phyloP scores from a whole-genome alignment of 2,888 invertebrate genomes.

The Drosophila atroscutellata region DNA sequence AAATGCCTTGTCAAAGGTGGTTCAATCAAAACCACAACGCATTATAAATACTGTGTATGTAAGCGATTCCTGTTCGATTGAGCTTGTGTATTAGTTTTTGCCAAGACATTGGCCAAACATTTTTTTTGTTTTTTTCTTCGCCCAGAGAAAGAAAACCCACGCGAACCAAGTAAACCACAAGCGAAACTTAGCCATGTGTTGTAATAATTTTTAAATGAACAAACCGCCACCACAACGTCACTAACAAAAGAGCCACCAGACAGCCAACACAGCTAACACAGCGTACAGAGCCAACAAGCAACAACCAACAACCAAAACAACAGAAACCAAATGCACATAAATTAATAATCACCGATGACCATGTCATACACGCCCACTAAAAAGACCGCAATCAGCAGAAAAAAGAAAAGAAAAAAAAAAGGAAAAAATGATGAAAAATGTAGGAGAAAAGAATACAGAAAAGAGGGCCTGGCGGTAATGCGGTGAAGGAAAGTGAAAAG shows the following conservation, averaged over 20 bases:
- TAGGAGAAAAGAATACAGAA: slow-evolving; percentile 5
- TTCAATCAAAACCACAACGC: slow-evolving; percentile 8
- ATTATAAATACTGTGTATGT: slow-evolving; percentile 8
- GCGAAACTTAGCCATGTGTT: slow-evolving; percentile 64
- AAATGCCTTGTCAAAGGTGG: slow-evolving; percentile 6
- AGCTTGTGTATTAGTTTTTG: not conserved
- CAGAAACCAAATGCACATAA: slow-evolving; percentile 46
- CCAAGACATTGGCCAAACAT: slow-evolving; percentile 17
- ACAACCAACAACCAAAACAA: slow-evolving; percentile 23
- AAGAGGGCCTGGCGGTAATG: not conserved
- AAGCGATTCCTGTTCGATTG: slow-evolving; percentile 4
- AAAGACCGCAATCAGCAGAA: slow-evolving; percentile 31
- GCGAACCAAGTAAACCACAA: not conserved
- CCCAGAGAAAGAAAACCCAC: not conserved
- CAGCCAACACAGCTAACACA: slow-evolving; percentile 31
- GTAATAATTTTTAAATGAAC: slow-evolving; percentile 63
- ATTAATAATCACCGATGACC: slow-evolving; percentile 79
- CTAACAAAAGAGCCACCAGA: slow-evolving; percentile 36
- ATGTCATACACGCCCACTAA: slow-evolving; percentile 77
- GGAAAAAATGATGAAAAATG: slow-evolving; percentile 2
- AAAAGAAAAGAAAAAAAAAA: slow-evolving; percentile 9
- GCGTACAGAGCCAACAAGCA: slow-evolving; percentile 18
- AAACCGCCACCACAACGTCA: slow-evolving; percentile 35
- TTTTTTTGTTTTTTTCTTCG: not conserved
- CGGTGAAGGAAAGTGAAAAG: slow-evolving; percentile 44